phyloP scores from a whole-genome alignment of 1,140 invertebrate genomes.

The Rhagoletis pomonella region DNA sequence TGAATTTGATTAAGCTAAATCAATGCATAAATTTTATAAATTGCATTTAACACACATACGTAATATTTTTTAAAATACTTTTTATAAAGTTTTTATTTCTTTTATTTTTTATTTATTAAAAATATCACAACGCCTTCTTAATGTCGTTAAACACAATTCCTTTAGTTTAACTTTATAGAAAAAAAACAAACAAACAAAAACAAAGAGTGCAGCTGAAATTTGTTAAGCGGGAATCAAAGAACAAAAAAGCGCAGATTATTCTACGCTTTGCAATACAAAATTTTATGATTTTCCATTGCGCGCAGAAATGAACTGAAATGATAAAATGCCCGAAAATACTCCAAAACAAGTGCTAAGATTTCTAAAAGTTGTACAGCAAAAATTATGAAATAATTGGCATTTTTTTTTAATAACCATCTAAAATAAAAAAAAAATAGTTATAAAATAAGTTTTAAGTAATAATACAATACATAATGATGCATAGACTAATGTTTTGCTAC shows the following conservation, averaged over 20 bases:
- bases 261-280: not conserved
- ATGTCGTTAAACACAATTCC: slow-evolving; percentile 41
- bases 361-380: too few relatives aligned
- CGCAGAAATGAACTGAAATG: too few relatives aligned
- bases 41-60: not conserved
- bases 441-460: too few relatives aligned
- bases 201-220: not conserved
- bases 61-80: not conserved
- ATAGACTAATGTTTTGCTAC: not conserved
- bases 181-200: not conserved
- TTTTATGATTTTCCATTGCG: too few relatives aligned
- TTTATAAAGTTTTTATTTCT: not conserved
- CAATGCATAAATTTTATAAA: slow-evolving; percentile 28
- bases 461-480: not conserved
- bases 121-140: slow-evolving; percentile 58
- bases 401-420: too few relatives aligned
- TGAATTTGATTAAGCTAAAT: slow-evolving; percentile 9
- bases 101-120: slow-evolving; percentile 30
- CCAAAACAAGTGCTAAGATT: too few relatives aligned
- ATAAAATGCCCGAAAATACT: too few relatives aligned
- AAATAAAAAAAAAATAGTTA: too few relatives aligned
- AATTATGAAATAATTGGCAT: too few relatives aligned
- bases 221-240: not conserved
- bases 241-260: not conserved
- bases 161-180: slow-evolving; percentile 15